These are phyloP conservation scores for Nysson spinosus DNA, from an alignment of 2,888 invertebrate species.

Conservation along the genomic window DNA sequence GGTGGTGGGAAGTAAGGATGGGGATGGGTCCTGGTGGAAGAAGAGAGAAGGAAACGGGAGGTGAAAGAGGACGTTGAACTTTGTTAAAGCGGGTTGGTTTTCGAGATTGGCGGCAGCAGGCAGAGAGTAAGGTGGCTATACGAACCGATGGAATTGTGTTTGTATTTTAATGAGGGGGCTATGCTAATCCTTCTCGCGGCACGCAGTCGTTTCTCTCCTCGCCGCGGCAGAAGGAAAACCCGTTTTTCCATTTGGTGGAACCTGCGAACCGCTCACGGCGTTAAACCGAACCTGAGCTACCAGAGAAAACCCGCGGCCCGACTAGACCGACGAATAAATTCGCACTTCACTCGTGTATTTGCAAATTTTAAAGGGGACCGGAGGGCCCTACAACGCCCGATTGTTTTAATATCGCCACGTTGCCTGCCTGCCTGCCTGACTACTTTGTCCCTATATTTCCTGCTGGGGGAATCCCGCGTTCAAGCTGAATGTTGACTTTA, in stretches of 20 bases:
- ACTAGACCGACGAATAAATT: conserved; percentile 70
- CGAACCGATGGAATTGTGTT: conserved; percentile 71
- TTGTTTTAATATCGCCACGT: conserved; percentile 65
- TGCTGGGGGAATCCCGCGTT: conserved; percentile 18
- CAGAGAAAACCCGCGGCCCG: conserved; percentile 48
- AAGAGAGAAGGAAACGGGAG: conserved; percentile 13
- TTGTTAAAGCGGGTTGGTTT: conserved; percentile 58
- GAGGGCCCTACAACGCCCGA: conserved; percentile 61
- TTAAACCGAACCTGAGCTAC: conserved; percentile 49
- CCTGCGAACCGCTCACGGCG: conserved; percentile 50
- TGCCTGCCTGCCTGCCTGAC: conserved; percentile 26
- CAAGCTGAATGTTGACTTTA: conserved; percentile 26
- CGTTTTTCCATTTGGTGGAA: conserved; percentile 68
- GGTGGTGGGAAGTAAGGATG: not conserved
- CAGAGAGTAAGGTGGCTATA: conserved; percentile 46
- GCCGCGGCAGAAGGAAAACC: conserved; percentile 44
- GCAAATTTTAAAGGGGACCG: conserved; percentile 69
- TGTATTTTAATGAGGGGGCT: conserved; percentile 77
- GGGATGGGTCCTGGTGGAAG: not conserved
- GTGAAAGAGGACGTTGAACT: conserved; percentile 24
- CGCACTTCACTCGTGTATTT: conserved; percentile 71
- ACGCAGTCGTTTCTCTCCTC: conserved; percentile 55
- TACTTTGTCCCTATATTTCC: conserved; percentile 15
- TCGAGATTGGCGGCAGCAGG: conserved; percentile 56
- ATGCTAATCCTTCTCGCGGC: conserved; percentile 75